Base-by-base conservation (phyloP, 2,113 vertebrate species). In the Bombycilla garrulus region DNA sequence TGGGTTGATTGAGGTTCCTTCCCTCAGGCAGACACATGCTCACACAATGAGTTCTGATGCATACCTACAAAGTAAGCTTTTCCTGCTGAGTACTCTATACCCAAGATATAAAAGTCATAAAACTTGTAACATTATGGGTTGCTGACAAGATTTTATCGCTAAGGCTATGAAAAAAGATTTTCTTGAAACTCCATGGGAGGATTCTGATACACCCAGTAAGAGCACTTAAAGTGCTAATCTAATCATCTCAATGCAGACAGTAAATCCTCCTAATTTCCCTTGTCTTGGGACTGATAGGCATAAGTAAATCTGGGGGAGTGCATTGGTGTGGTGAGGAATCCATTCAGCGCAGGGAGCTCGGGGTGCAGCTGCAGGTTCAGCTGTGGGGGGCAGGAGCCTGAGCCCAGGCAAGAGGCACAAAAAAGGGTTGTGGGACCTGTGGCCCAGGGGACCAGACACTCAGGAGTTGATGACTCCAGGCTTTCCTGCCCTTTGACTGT, bases 301-400 rank as follows among this genome's bases (percentile, higher is more conserved):
- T n/a, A 47, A 61, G 7, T 74, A 36, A 56, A 38, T 67, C 36
- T 25, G 4, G 2, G 12, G n/a, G 9, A 80, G 29, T n/a, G 33
- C 23, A 5, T 0, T 35, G 76, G 9, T 16, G 10, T 42, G 38
- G 15, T 53, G 29, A 76, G 29, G 70, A 40, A 15, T 67, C 20
- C 61, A 4, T 60, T 38, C 20, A 25, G 69, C 0, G 1, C 45
- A 24, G 77, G 50, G 8, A 19, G 26, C 26, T 80, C 2, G 0
- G 73, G 42, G 14, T 72, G 50, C 31, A 56, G 48, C 74, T 71
- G 48, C 56, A 50, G 35, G 14, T 22, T 48, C 50, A 64, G 21
- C 50, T 29, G 24, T 29, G 74, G 31, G 20, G 40, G 5, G 3
- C 54, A 61, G 33, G 22, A 60, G 33, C 36, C 48, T 0, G 1